Evolutionary conservation across 2,888 invertebrate genomes (phyloP).

Genomic region (Chelonus formosanus): DNA sequence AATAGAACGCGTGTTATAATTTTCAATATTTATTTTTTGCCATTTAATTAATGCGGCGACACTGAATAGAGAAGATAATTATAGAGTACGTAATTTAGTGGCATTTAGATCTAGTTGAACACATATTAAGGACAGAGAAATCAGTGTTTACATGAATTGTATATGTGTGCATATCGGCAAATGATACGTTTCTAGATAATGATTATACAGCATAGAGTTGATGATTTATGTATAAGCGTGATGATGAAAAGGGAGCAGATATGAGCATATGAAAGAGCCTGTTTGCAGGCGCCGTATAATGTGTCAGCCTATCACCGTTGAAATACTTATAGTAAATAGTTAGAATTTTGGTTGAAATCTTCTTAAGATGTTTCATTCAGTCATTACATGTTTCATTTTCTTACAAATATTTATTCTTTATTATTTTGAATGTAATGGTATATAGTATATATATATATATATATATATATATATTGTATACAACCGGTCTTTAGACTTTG

Average conservation of each 20-base stretch:
- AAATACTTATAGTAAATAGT: slow-evolving; percentile 11
- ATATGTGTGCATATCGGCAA: too few relatives aligned
- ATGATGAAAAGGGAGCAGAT: background rate
- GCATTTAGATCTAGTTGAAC: too few relatives aligned
- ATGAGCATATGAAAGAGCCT: slow-evolving; percentile 4
- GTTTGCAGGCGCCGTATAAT: slow-evolving; percentile 20
- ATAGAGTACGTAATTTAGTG: too few relatives aligned
- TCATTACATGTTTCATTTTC: too few relatives aligned
- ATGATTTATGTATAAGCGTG: background rate
- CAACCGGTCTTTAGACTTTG: slow-evolving; percentile 10
- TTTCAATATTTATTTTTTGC: too few relatives aligned
- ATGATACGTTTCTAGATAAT: background rate
- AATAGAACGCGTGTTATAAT: too few relatives aligned
- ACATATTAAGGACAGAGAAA: too few relatives aligned
- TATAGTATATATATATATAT: background rate
- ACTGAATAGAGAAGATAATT: too few relatives aligned
- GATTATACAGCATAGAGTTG: slow-evolving; percentile 1
- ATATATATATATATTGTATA: slow-evolving; percentile 1
- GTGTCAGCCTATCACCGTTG: slow-evolving; percentile 8
- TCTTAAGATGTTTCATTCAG: background rate
- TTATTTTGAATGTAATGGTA: too few relatives aligned
- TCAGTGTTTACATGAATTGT: too few relatives aligned
- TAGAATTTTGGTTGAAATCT: slow-evolving; percentile 4
- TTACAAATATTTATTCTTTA: too few relatives aligned
- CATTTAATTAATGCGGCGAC: too few relatives aligned